Evolutionary conservation across 2,888 invertebrate genomes (phyloP), one percentile per base, ranked within the genome.

Genomic region (Ypsolopha sequella): DNA sequence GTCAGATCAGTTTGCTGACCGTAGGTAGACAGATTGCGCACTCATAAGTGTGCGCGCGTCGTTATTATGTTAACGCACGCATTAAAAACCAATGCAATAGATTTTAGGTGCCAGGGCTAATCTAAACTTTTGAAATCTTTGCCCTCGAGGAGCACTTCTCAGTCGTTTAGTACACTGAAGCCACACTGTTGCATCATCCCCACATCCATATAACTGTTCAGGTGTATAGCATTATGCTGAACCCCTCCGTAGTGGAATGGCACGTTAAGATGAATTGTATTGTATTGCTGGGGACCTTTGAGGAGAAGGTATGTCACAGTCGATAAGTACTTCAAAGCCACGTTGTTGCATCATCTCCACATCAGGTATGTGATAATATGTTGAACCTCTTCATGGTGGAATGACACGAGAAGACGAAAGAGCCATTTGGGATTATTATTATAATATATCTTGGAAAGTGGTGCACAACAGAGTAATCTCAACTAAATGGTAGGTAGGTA

Each of bases 91-190:
- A n/a, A n/a, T n/a, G 36, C 36, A 9, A 7, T 36, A 36, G 36
- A 36, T 36, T 36, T n/a, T n/a, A n/a, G n/a, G n/a, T n/a, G n/a
- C n/a, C n/a, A n/a, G n/a, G n/a, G n/a, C n/a, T n/a, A n/a, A 36
- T 9, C 9, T 36, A 36, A 36, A n/a, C n/a, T n/a, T n/a, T n/a
- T n/a, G n/a, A n/a, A n/a, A n/a, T n/a, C n/a, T n/a, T n/a, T n/a
- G n/a, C 24, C 2, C 24, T 24, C 24, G 24, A 93, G 60, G 89
- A 90, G 39, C 89, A 91, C 61, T 94, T 92, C 64, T 89, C 89
- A 48, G 90, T 94, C 38, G 92, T 93, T 63, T 91, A 92, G 66
- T 94, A 92, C 68, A 91, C 93, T 0, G 94, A 94, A 65, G 92
- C 92, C 0, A 91, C 92, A 6, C 77, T 92, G 48, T 86, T 93